These are phyloP conservation scores for Melanchra persicariae DNA, from an alignment of 2,888 invertebrate species.

Conservation along the genomic window DNA sequence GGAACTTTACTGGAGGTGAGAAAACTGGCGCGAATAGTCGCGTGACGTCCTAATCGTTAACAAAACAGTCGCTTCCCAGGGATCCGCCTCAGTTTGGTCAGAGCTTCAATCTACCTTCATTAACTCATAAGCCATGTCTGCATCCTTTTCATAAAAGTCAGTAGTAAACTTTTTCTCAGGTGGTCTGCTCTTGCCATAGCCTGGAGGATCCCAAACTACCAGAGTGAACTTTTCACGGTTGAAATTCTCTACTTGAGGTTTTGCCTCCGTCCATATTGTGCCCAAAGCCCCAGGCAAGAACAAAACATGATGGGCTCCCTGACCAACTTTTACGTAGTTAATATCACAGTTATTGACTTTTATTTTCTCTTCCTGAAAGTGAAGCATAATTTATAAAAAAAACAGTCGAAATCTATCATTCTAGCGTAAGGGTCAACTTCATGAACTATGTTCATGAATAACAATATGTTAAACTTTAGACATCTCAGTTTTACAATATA, in stretches of 20 bases:
- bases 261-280: constrained; percentile 95
- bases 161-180: constrained; percentile 93
- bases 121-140: constrained; percentile 92
- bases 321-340: constrained; percentile 91
- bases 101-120: constrained; percentile 90
- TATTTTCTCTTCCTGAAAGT: constrained; percentile 91
- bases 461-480: not conserved
- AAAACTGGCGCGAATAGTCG: not conserved
- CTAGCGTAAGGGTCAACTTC: not conserved
- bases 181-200: constrained; percentile 96
- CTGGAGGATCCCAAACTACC: constrained; percentile 96
- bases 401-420: not conserved
- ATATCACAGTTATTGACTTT: constrained; percentile 90
- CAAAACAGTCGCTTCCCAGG: not conserved
- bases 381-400: not conserved
- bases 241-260: constrained; percentile 93
- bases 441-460: too few species aligned
- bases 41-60: not conserved
- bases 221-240: constrained; percentile 92
- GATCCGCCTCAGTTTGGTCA: not conserved
- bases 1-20: too few species aligned
- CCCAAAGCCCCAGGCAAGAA: constrained; percentile 96
- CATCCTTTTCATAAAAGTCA: constrained; percentile 94
- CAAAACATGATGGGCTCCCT: constrained; percentile 91
- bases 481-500: not conserved